A percentile compares a stretch with the other conserved stretches of the same genome.
phyloP scores from a whole-genome alignment of 2,888 invertebrate genomes.

The Drosophila paramelanica region DNA sequence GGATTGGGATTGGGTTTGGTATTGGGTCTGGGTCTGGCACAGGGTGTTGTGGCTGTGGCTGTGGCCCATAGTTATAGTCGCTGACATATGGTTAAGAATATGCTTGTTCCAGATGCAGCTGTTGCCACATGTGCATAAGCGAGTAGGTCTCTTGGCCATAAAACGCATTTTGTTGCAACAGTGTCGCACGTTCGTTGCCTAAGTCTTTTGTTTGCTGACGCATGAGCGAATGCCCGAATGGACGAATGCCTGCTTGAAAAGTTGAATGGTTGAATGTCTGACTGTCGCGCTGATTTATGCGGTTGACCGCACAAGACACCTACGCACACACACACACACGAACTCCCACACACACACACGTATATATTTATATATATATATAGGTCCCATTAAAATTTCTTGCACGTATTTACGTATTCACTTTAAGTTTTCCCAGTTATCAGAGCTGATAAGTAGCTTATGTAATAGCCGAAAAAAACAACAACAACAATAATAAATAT shows the following conservation, averaged over 20 bases:
- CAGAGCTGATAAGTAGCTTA: constrained; percentile 80
- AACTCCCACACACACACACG: constrained; percentile 1
- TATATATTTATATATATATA: constrained; percentile 12
- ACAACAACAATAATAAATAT: constrained; percentile 38
- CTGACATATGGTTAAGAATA: constrained; percentile 65
- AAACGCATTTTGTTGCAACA: constrained; percentile 75
- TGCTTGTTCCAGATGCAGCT: constrained; percentile 60
- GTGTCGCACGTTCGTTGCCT: constrained; percentile 67
- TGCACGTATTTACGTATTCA: constrained; percentile 28
- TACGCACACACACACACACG: constrained; percentile 53
- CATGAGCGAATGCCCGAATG: constrained; percentile 65
- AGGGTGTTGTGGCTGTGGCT: constrained; percentile 13
- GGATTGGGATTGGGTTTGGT: background rate
- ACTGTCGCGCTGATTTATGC: constrained; percentile 72
- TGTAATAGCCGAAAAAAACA: constrained; percentile 62
- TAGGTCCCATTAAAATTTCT: constrained; percentile 62
- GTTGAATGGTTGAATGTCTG: constrained; percentile 49
- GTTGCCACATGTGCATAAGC: constrained; percentile 53
- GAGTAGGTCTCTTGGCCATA: constrained; percentile 22
- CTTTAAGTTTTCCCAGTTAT: constrained; percentile 62
- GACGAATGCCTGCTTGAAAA: constrained; percentile 39
- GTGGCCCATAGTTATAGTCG: constrained; percentile 14
- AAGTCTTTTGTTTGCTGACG: constrained; percentile 81
- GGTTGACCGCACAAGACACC: constrained; percentile 75
- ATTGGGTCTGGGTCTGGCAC: background rate